Conservation (phyloP, 2,888 invertebrate species). For the Helicoverpa assulta region DNA sequence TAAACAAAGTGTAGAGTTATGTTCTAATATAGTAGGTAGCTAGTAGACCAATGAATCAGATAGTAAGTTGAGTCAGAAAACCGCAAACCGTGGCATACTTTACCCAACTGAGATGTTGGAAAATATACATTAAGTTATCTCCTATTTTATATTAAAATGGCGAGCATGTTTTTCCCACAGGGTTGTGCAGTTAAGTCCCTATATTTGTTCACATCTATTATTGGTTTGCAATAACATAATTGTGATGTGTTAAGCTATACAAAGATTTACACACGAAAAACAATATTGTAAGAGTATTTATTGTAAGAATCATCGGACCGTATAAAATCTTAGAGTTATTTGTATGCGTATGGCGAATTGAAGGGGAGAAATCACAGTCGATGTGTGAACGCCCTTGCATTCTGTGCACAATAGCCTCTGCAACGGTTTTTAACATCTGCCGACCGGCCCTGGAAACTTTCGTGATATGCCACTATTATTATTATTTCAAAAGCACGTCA, state of each 20-base stretch:
- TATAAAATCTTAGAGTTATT: conserved; percentile 41
- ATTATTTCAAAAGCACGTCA: conserved; percentile 62
- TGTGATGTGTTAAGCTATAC: not conserved
- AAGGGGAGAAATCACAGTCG: conserved; percentile 85
- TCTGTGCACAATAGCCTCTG: conserved; percentile 81
- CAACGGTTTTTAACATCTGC: conserved; percentile 90
- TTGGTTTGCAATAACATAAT: not conserved
- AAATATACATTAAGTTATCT: conserved; percentile 13
- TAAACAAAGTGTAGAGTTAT: conserved; percentile 54
- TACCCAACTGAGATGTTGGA: conserved; percentile 15
- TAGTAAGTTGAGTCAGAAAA: conserved; percentile 73
- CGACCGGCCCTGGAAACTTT: conserved; percentile 60
- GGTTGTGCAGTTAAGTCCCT: too few relatives aligned
- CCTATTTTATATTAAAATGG: not conserved
- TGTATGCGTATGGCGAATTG: conserved; percentile 52
- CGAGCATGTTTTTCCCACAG: not conserved
- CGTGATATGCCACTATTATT: conserved; percentile 75
- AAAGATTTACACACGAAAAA: not conserved
- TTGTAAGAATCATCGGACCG: conserved; percentile 14
- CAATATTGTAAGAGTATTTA: not conserved
- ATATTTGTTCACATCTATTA: too few relatives aligned
- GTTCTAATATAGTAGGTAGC: conserved; percentile 24
- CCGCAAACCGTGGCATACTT: conserved; percentile 65
- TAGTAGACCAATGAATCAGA: conserved; percentile 71
- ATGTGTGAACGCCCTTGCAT: conserved; percentile 77